Evolutionary conservation across 2,888 invertebrate genomes (phyloP).

Genomic region (Pardosa pseudoannulata): DNA sequence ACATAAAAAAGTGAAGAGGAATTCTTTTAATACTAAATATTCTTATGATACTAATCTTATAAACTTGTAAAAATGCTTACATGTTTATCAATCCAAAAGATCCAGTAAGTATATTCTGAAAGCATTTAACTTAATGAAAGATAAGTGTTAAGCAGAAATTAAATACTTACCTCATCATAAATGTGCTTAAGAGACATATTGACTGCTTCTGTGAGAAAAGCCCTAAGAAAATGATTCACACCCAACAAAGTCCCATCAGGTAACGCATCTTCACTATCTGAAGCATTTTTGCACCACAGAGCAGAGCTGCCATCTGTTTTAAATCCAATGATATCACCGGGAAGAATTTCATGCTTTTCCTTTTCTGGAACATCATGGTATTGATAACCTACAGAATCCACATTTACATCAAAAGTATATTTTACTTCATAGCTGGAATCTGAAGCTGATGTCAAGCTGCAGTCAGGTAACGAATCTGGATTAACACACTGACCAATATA

Average conservation of each 20-base stretch:
- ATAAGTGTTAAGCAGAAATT: too few species aligned
- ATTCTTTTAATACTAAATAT: too few species aligned
- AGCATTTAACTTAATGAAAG: too few species aligned
- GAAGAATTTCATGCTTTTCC: background rate
- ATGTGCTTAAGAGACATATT: slow-evolving; percentile 33
- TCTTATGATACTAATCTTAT: too few species aligned
- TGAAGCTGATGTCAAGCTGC: background rate
- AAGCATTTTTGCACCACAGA: slow-evolving; percentile 27
- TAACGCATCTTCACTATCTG: slow-evolving; percentile 21
- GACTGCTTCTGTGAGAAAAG: slow-evolving; percentile 33
- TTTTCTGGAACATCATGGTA: background rate
- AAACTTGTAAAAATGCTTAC: too few species aligned
- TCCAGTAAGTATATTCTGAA: too few species aligned
- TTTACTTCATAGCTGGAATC: slow-evolving; percentile 16
- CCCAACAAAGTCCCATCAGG: slow-evolving; percentile 13
- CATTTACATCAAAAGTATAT: slow-evolving; percentile 28
- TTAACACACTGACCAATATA: slow-evolving; percentile 25
- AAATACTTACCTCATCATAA: slow-evolving; percentile 47
- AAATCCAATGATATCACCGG: slow-evolving; percentile 63
- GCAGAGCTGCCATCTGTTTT: slow-evolving; percentile 25
- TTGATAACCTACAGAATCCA: background rate
- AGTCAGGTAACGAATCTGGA: slow-evolving; percentile 2
- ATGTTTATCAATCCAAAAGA: too few species aligned
- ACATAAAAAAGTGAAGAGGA: too few species aligned
- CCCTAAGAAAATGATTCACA: slow-evolving; percentile 31